These are phyloP conservation scores for Platichthys stellatus DNA, from an alignment of 2,113 vertebrate species.

Conservation along the genomic window DNA sequence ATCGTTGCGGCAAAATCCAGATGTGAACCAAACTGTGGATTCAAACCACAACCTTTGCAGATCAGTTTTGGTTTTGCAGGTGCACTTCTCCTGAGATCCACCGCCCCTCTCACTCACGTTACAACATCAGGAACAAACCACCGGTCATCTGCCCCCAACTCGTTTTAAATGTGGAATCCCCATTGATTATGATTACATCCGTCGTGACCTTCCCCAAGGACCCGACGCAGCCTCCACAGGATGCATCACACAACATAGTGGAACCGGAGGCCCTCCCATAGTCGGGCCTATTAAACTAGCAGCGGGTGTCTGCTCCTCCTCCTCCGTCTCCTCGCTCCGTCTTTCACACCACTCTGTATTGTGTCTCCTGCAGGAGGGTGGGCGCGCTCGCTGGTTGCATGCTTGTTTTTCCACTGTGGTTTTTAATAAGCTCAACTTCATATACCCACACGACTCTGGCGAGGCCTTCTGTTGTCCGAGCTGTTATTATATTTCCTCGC, in stretches of 20 bases:
- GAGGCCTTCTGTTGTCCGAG: conserved; percentile 63
- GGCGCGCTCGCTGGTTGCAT: conserved; percentile 45
- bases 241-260: conserved; percentile 66
- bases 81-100: too few relatives aligned
- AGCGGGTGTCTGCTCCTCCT: conserved; percentile 44
- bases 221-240: conserved; percentile 42
- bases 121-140: too few relatives aligned
- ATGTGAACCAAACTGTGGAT: too few relatives aligned
- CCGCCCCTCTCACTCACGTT: too few relatives aligned
- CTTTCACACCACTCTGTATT: conserved; percentile 65
- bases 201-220: conserved; percentile 58
- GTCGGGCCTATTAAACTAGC: conserved; percentile 69
- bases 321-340: conserved; percentile 26
- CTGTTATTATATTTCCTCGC: conserved; percentile 64
- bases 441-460: conserved; percentile 64
- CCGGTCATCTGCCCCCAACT: not conserved
- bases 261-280: conserved; percentile 46
- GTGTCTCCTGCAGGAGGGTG: conserved; percentile 46
- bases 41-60: too few relatives aligned
- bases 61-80: not conserved
- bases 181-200: conserved; percentile 54
- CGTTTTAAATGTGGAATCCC: conserved; percentile 36
- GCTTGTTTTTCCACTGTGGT: conserved; percentile 68
- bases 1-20: too few relatives aligned
- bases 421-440: conserved; percentile 70